phyloP scores from a whole-genome alignment of 2,888 invertebrate genomes.

The Leptinotarsa juncta region DNA sequence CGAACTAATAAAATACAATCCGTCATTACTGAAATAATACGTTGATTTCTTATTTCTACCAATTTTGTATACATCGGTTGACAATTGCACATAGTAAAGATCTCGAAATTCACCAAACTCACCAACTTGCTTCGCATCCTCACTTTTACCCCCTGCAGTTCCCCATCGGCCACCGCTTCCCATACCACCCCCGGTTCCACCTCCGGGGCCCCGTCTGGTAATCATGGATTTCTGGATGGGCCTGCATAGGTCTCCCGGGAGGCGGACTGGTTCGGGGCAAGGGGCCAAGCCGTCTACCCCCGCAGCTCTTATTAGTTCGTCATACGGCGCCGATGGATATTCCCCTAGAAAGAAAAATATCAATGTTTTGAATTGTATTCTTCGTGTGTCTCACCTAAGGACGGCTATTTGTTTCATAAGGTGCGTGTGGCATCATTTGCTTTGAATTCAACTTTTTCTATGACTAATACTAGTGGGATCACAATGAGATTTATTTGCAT shows the following conservation, averaged over 20 bases:
- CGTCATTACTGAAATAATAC: too few relatives aligned
- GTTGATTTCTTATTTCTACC: too few relatives aligned
- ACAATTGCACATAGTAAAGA: neutral
- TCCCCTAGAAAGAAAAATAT: constrained; percentile 57
- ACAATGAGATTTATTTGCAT: too few relatives aligned
- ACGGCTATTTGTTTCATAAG: too few relatives aligned
- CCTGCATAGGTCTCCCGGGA: constrained; percentile 72
- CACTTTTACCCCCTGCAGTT: constrained; percentile 26
- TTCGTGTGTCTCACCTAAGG: neutral
- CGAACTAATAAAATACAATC: too few relatives aligned
- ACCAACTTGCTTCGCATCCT: constrained; percentile 27
- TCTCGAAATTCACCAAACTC: neutral
- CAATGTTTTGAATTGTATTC: constrained; percentile 1
- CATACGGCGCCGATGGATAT: constrained; percentile 71
- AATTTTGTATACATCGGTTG: too few relatives aligned
- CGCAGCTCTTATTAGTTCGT: constrained; percentile 69
- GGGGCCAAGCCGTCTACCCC: constrained; percentile 69
- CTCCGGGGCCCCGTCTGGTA: constrained; percentile 53
- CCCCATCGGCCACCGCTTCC: constrained; percentile 38
- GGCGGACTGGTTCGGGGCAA: constrained; percentile 70
- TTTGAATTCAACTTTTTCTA: too few relatives aligned
- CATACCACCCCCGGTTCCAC: constrained; percentile 46
- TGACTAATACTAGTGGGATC: too few relatives aligned
- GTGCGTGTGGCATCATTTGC: too few relatives aligned
- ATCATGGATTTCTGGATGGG: constrained; percentile 66